Evolutionary conservation across 35 echinoderm and acorn worm genomes (phyloP), one percentile per base, ranked within the genome.

Genomic region (Strongylocentrotus purpuratus): DNA sequence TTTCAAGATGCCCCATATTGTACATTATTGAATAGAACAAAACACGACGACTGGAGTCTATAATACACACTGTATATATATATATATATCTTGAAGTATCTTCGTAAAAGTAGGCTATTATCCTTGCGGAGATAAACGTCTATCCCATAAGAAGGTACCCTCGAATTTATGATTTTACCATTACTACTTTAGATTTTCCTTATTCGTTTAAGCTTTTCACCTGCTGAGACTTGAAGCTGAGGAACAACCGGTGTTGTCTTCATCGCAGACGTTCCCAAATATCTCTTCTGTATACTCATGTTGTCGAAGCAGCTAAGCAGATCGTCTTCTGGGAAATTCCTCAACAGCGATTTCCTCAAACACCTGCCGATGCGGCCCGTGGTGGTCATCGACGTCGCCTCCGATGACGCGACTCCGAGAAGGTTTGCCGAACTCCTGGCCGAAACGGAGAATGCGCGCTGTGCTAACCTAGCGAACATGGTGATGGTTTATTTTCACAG

Each of bases 241-340:
- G 91, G 11, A 25, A 28, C 91, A 31, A 58, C 48, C 15, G 91
- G 91, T n/a, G 91, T 93, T 4, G 91, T 93, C 28, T 93, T 93
- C 9, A 93, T 58, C 91, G 91, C 91, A 13, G 91, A 93, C 31
- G 48, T 93, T 93, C 91, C 46, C 46, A 93, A 9, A 48, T 7
- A 46, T 58, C 91, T 93, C 48, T 47, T 93, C 33, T 89, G 33
- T 18, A 46, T 18, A 58, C 18, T 32, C 31, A 28, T 31, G 45
- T 31, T 58, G 48, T 31, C 48, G 48, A 93, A 58, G 48, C 45
- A 93, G 31, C 91, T 58, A 9, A 93, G 46, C 46, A 93, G 91
- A n/a, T 93, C 91, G 20, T 93, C 91, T 14, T 58, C 91, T 13
- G 91, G 91, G 31, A 93, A 93, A n/a, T 93, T 93, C 91, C 91